Evolutionary conservation across 1,140 invertebrate genomes (phyloP).

Genomic region (Tenebrio molitor): DNA sequence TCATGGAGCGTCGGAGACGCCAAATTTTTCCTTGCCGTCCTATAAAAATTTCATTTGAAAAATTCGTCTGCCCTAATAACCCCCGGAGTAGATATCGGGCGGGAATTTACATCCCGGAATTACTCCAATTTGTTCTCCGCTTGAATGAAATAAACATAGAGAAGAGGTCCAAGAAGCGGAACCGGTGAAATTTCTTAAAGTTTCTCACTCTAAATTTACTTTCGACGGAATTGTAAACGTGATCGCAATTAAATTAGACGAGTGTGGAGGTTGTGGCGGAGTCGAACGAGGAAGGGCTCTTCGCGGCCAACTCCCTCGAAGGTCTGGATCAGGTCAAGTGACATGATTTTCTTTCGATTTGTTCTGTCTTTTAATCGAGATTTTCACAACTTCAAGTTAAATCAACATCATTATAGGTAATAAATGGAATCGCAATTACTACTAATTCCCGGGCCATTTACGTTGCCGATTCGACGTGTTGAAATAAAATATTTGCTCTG

Average conservation of each 20-base stretch:
- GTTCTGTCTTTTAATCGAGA: too few relatives aligned
- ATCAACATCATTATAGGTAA: slow-evolving; percentile 19
- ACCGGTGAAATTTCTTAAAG: not conserved
- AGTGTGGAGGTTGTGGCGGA: too few relatives aligned
- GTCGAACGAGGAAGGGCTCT: too few relatives aligned
- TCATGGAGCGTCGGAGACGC: not conserved
- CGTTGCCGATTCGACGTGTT: slow-evolving; percentile 18
- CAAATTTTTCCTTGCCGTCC: slow-evolving; percentile 4
- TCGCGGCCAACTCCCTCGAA: too few relatives aligned
- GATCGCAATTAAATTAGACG: slow-evolving; percentile 16
- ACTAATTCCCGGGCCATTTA: slow-evolving; percentile 16
- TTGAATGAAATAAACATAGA: slow-evolving; percentile 37
- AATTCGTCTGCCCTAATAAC: slow-evolving; percentile 27
- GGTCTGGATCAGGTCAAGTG: too few relatives aligned
- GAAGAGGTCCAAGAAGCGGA: not conserved
- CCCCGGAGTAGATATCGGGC: slow-evolving; percentile 10
- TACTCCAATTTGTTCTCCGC: slow-evolving; percentile 26
- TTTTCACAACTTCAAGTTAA: too few relatives aligned
- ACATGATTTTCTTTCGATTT: too few relatives aligned
- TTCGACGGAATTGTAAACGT: slow-evolving; percentile 25
- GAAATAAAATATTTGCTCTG: slow-evolving; percentile 25
- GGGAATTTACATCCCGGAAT: slow-evolving; percentile 21
- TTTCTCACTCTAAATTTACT: slow-evolving; percentile 23
- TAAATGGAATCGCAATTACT: slow-evolving; percentile 21
- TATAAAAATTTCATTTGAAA: slow-evolving; percentile 30